Evolutionary conservation across 2,797 vertebrate genomes (phyloP).

Genomic region (Sarcoramphus papa): DNA sequence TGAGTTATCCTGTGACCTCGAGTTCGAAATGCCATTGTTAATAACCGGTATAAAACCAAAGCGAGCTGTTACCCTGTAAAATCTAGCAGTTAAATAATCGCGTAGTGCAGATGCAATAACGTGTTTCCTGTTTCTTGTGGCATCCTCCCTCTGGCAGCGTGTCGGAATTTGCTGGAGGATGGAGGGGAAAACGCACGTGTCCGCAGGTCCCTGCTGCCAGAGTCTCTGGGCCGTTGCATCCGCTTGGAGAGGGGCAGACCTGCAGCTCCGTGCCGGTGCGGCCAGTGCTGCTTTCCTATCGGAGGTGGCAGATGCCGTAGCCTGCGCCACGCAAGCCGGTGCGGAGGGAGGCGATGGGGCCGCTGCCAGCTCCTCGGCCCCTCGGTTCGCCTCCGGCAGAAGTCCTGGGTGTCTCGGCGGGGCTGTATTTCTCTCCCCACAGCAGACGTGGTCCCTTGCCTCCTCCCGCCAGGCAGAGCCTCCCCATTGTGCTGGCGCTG

Average conservation of each 20-base stretch:
- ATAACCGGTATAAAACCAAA: not conserved
- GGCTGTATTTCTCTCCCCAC: not conserved
- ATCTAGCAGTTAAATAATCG: not conserved
- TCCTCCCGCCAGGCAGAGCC: not conserved
- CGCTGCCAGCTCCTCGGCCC: fast-evolving
- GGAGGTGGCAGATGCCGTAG: not conserved
- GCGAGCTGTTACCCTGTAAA: not conserved
- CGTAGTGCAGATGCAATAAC: not conserved
- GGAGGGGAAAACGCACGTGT: not conserved
- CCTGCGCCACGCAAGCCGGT: not conserved
- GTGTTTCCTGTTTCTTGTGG: not conserved
- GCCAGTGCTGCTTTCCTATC: not conserved
- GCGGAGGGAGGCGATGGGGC: not conserved
- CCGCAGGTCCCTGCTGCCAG: not conserved
- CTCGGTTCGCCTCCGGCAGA: not conserved
- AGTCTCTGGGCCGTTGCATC: not conserved
- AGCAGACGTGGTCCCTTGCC: not conserved
- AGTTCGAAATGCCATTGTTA: fast-evolving
- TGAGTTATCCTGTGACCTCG: not conserved
- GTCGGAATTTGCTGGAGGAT: not conserved
- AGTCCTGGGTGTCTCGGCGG: not conserved
- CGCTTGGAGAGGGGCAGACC: not conserved
- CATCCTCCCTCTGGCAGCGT: not conserved
- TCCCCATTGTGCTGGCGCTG: not conserved
- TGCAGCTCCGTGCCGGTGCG: fast-evolving